These are phyloP conservation scores for Coecobrya sp. DNA, from an alignment of 2,888 invertebrate genomes.

Conservation along the genomic window DNA sequence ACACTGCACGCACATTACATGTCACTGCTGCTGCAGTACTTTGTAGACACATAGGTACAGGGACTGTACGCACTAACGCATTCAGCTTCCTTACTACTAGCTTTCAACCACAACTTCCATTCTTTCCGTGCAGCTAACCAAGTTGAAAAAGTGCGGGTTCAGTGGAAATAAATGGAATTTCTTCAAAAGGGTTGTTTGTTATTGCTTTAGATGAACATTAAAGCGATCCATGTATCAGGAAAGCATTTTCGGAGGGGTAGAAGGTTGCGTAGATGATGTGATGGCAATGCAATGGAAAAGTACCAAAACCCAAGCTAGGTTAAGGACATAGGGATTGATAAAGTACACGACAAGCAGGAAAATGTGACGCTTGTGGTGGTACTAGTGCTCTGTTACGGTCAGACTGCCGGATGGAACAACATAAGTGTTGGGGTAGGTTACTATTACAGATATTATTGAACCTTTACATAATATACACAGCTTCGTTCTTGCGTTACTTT, in stretches of 20 bases:
- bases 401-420: constrained; percentile 61
- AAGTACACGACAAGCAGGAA: constrained; percentile 23
- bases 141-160: constrained; percentile 53
- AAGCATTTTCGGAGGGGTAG: constrained; percentile 59
- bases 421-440: constrained; percentile 78
- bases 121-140: background rate
- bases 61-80: background rate
- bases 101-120: constrained; percentile 22
- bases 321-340: constrained; percentile 33
- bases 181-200: constrained; percentile 78
- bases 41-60: background rate
- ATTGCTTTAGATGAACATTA: constrained; percentile 41
- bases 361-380: constrained; percentile 13
- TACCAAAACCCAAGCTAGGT: constrained; percentile 60
- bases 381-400: background rate
- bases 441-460: constrained; percentile 5
- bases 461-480: background rate
- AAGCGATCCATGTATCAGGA: background rate
- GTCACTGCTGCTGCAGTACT: background rate
- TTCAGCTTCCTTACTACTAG: background rate
- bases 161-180: constrained; percentile 70
- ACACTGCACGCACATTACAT: background rate
- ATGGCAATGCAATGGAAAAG: constrained; percentile 50
- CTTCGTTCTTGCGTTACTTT: background rate
- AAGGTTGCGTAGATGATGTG: constrained; percentile 54